Conservation (phyloP, 2,113 vertebrate genomes). For the Notothenia rossii region DNA sequence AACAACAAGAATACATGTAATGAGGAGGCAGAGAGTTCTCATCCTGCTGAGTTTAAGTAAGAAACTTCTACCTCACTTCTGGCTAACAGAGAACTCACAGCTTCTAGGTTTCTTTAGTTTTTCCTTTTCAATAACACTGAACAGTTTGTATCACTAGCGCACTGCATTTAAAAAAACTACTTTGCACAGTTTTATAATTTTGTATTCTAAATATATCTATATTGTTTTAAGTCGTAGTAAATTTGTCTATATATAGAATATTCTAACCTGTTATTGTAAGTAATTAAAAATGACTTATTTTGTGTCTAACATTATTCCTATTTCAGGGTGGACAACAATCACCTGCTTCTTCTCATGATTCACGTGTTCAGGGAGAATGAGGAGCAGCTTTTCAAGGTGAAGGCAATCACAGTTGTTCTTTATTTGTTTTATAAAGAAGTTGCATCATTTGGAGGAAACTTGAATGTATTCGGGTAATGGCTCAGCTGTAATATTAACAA, state of each 20-base stretch:
- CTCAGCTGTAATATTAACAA: not conserved
- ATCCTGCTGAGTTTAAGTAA: slow-evolving; percentile 96
- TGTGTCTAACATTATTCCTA: slow-evolving; percentile 24
- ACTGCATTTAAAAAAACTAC: too few relatives aligned
- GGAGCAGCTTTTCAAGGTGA: slow-evolving; percentile 96
- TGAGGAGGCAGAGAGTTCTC: slow-evolving; percentile 80
- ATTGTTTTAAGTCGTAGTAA: too few relatives aligned
- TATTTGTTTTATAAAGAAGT: not conserved
- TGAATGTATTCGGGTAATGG: not conserved
- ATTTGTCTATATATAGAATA: too few relatives aligned
- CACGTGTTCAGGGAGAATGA: slow-evolving; percentile 98
- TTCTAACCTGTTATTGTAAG: too few relatives aligned
- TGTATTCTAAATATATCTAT: too few relatives aligned
- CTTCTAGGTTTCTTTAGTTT: too few relatives aligned
- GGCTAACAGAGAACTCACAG: too few relatives aligned
- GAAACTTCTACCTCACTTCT: slow-evolving; percentile 17
- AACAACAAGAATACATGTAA: slow-evolving; percentile 55
- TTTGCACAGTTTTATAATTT: too few relatives aligned
- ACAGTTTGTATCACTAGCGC: too few relatives aligned
- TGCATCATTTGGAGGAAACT: not conserved
- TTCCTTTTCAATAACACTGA: too few relatives aligned
- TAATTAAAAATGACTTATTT: not conserved
- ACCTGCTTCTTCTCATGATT: slow-evolving; percentile 97
- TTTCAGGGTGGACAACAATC: slow-evolving; percentile 97
- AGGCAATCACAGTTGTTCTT: not conserved